These are phyloP conservation scores for Stomorhina lunata DNA, from an alignment of 2,888 invertebrate species.

Conservation along the genomic window DNA sequence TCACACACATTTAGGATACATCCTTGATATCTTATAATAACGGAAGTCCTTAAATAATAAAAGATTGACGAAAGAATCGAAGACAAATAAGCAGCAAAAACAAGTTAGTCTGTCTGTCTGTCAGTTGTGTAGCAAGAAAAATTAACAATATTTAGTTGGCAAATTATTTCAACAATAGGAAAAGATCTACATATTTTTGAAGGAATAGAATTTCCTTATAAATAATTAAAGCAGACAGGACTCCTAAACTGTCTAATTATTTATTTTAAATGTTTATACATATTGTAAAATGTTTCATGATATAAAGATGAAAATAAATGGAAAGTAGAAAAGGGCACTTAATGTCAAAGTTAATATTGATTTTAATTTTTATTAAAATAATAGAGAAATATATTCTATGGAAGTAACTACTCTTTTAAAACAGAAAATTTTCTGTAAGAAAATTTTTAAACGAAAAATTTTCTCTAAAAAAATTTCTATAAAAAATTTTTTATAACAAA, in stretches of 20 bases:
- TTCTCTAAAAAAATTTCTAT: too few relatives aligned
- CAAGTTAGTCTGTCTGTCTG: too few relatives aligned
- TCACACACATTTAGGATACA: too few relatives aligned
- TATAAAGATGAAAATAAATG: neutral
- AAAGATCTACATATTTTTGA: neutral
- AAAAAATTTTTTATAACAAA: too few relatives aligned
- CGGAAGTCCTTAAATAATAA: constrained; percentile 12
- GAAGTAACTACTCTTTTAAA: too few relatives aligned
- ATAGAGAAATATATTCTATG: too few relatives aligned
- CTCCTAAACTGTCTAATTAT: constrained; percentile 9
- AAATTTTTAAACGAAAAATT: too few relatives aligned
- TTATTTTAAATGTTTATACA: neutral
- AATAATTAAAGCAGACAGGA: neutral
- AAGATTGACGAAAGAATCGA: neutral
- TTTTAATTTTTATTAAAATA: too few relatives aligned
- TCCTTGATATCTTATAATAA: neutral
- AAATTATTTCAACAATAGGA: neutral
- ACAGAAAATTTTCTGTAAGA: too few relatives aligned
- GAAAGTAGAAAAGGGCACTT: neutral
- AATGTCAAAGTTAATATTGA: too few relatives aligned
- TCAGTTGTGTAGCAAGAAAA: neutral
- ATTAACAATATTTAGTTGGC: constrained; percentile 15
- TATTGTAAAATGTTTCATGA: neutral
- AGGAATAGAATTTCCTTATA: neutral
- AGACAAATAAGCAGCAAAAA: neutral